Evolutionary conservation across 2,797 vertebrate genomes (phyloP), one percentile per base, ranked within the genome.

Genomic region (Lacerta viridis): DNA sequence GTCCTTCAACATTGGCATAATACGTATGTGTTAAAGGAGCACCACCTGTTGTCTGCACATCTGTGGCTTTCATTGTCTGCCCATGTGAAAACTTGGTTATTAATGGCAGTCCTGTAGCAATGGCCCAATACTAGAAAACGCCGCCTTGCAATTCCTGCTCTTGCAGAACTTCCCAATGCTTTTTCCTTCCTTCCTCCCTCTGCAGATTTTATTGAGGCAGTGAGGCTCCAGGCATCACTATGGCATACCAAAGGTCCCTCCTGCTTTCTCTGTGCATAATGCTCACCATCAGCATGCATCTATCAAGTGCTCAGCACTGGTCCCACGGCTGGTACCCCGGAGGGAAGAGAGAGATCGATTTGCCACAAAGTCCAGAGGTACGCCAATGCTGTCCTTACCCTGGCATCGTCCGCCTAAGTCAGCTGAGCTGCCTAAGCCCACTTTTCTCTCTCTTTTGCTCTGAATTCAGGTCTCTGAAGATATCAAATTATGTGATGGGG

Each of bases 241-340:
- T 95, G 96, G 96, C 97, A 95, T 93, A 91, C 90, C 93, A 94
- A 41, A 96, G 94, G 92, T 95, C 97, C 85, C 85, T 98, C 88
- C 83, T 97, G 91, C 84, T 98, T 91, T 92, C 98, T 91, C 89
- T 97, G 23, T 95, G 96, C 61, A 90, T 98, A 90, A 86, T 98
- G 90, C 89, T 98, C 23, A 96, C 95, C 86, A 88, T 97, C 25
- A 92, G 96, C 36, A 91, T 95, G 69, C 97, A 97, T 89, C 90
- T 98, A 72, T 96, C 97, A 74, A 88, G 77, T 0, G 96, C 91
- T 64, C 98, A 98, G 95, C 98, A 99, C 95, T 98, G 98, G 98
- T 98, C 98, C 90, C 98, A 98, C 18, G 97, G 98, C 76, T 98
- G 98, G 98, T 98, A 98, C 90, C 98, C 98, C 0, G 98, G 98